These are phyloP conservation scores for Callocephalon fimbriatum DNA, from an alignment of 2,113 vertebrate species.

Conservation along the genomic window DNA sequence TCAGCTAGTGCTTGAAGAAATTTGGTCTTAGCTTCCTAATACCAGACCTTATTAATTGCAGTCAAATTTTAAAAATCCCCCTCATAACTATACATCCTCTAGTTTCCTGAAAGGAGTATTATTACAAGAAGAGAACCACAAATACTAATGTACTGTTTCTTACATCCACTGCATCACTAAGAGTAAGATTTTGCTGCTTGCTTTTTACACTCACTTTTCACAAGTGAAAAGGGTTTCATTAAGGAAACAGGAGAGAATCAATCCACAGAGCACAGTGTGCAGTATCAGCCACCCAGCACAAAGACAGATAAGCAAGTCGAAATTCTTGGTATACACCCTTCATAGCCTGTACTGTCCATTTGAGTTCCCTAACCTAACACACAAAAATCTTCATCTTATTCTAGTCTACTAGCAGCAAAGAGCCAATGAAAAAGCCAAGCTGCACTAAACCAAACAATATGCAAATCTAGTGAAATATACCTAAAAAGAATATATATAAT, in stretches of 20 bases:
- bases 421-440: not conserved
- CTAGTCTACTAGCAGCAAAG: not conserved
- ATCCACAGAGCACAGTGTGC: accelerated
- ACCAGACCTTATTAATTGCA: not conserved
- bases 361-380: not conserved
- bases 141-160: not conserved
- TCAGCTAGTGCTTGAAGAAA: not conserved
- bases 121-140: accelerated
- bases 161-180: not conserved
- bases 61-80: not conserved
- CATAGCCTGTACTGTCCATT: too few relatives aligned
- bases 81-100: accelerated
- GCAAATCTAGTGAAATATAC: not conserved
- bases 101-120: not conserved
- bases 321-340: not conserved
- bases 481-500: not conserved
- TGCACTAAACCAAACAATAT: not conserved
- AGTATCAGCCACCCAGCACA: not conserved
- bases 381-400: not conserved
- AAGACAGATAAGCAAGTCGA: not conserved
- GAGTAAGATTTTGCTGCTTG: not conserved
- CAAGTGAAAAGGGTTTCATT: not conserved
- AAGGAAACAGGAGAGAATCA: not conserved
- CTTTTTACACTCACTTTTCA: not conserved
- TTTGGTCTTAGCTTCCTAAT: not conserved